phyloP scores from a whole-genome alignment of 2,113 vertebrate genomes.

The Myiozetetes cayanensis region DNA sequence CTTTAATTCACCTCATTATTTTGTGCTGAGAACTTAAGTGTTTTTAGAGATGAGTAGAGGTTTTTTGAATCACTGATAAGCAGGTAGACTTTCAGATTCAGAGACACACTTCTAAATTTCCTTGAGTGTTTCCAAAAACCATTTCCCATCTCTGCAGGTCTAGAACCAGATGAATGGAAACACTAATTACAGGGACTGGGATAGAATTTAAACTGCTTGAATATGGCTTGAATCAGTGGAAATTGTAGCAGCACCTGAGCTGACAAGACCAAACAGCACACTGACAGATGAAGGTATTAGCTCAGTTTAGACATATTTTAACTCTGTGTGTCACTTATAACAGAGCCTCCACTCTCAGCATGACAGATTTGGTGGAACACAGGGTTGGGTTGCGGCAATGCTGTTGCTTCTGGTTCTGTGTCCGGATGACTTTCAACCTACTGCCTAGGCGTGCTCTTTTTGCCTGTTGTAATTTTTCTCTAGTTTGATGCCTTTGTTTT shows the following conservation, averaged over 20 bases:
- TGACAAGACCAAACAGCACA: not conserved
- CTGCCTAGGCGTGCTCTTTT: not conserved
- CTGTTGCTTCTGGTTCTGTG: not conserved
- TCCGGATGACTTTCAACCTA: not conserved
- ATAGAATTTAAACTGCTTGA: not conserved
- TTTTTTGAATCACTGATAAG: not conserved
- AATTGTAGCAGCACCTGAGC: not conserved
- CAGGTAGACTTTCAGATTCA: not conserved
- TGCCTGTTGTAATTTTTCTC: not conserved
- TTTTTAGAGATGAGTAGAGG: not conserved
- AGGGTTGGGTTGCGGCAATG: not conserved
- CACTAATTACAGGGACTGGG: not conserved
- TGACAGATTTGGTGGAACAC: not conserved
- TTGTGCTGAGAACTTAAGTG: not conserved
- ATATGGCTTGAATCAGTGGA: not conserved
- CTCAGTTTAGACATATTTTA: not conserved
- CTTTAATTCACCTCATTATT: not conserved
- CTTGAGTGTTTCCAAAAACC: not conserved
- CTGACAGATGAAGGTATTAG: not conserved
- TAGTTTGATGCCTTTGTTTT: not conserved
- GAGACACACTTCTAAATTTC: not conserved
- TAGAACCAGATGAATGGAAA: not conserved
- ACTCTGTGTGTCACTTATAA: not conserved
- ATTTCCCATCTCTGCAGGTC: not conserved
- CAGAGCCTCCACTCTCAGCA: not conserved